phyloP scores from a whole-genome alignment of 2,113 vertebrate genomes.

The Lota lota region DNA sequence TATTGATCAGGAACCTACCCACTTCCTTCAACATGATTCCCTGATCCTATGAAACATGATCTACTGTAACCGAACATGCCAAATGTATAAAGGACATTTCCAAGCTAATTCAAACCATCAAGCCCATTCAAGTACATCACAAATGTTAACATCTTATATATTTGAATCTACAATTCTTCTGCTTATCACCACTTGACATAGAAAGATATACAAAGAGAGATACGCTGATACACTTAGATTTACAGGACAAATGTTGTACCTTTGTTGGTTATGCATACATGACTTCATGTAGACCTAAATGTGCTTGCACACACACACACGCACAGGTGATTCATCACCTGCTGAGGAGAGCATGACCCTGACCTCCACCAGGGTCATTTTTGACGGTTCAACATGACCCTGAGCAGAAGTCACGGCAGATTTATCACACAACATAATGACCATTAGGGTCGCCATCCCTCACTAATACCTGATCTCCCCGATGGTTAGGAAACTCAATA shows the following conservation, averaged over 20 bases:
- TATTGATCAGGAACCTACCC: conserved; percentile 34
- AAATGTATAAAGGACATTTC: not conserved
- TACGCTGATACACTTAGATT: too few relatives aligned
- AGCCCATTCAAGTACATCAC: too few relatives aligned
- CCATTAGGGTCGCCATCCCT: conserved; percentile 45
- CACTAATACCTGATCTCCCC: conserved; percentile 27
- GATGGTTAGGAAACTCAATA: conserved; percentile 9
- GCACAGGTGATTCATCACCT: conserved; percentile 48
- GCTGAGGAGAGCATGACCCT: conserved; percentile 34
- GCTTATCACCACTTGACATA: too few relatives aligned
- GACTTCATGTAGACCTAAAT: not conserved
- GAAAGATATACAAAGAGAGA: too few relatives aligned
- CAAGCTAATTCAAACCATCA: too few relatives aligned
- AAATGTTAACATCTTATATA: too few relatives aligned
- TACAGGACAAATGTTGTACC: too few relatives aligned
- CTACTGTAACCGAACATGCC: not conserved
- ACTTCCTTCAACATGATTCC: conserved; percentile 12
- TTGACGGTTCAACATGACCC: conserved; percentile 39
- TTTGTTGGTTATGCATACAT: not conserved
- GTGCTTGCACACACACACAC: conserved; percentile 1
- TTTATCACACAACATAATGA: conserved; percentile 66
- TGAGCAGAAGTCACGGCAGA: conserved; percentile 37
- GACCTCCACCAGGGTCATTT: conserved; percentile 35
- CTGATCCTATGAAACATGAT: not conserved
- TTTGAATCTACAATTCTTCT: too few relatives aligned